Conservation (phyloP, 2,797 vertebrate species). For the Tangara arthus region DNA sequence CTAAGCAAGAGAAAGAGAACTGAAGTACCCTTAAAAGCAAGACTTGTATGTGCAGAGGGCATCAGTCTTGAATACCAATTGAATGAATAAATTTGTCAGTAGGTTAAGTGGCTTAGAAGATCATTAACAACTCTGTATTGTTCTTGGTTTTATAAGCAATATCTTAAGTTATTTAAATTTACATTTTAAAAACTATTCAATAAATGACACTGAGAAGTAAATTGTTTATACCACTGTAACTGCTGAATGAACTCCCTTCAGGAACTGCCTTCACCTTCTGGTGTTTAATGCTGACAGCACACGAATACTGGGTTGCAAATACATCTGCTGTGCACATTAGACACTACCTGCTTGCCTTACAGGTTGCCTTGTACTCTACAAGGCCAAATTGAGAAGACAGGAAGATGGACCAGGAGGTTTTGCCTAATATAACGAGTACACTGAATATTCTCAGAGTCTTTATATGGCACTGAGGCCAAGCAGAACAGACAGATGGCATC, state of each 20-base stretch:
- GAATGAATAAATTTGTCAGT: not conserved
- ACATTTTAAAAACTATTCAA: not conserved
- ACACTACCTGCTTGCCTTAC: not conserved
- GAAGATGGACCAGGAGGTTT: not conserved
- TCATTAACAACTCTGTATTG: not conserved
- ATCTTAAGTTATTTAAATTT: not conserved
- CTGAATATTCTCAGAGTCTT: not conserved
- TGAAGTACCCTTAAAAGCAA: slow-evolving; percentile 26
- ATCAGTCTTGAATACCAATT: not conserved
- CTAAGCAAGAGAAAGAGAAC: not conserved
- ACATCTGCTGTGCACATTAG: not conserved
- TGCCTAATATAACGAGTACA: not conserved
- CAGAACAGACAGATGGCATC: not conserved
- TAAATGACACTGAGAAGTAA: not conserved
- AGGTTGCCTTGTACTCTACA: not conserved
- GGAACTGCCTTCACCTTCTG: not conserved
- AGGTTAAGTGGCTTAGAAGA: not conserved
- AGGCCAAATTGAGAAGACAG: not conserved
- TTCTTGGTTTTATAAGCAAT: not conserved
- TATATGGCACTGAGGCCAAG: not conserved
- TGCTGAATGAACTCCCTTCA: not conserved
- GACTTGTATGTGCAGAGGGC: not conserved
- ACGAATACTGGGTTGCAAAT: not conserved
- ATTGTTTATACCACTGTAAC: not conserved
- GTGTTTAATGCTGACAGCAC: not conserved